Base-by-base conservation (phyloP, 2,797 vertebrate genomes). In the Tolypeutes matacus region DNA sequence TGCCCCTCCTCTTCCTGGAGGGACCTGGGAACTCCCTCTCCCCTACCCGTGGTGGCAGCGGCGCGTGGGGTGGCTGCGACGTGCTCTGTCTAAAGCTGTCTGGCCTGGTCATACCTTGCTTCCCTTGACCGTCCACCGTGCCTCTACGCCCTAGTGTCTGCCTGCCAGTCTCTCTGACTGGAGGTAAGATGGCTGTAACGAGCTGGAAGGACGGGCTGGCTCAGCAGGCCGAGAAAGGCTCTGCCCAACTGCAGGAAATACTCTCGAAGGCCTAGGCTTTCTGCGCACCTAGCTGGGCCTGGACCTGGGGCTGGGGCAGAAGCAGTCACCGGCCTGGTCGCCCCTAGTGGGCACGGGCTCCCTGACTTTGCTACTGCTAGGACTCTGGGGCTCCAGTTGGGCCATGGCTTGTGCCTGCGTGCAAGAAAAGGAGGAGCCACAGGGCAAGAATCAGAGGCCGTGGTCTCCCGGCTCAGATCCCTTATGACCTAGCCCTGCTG, bases 201-300 rank as follows among this genome's bases (percentile, higher is more conserved):
- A 98, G 98, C 97, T 99, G 99, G 99, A 99, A 98, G 98, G 99
- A 99, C 96, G 98, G 97, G 93, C 98, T 98, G 98, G 98, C 98
- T 94, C 98, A 98, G 97, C 99, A 99, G 98, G 98, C 98, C 97
- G 98, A 99, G 97, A 98, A 98, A 97, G 97, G 99, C 56, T 98
- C 99, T 42, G 94, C 95, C 39, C 98, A 98, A 78, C 95, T 99
- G 95, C 98, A 98, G 96, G 99, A 99, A 94, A 97, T 98, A 91
- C 94, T 99, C 91, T 98, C 99, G 56, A 97, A 85, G 99, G 99
- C 96, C 97, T 99, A 82, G 98, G 98, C 95, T 98, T 99, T 25
- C 98, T 99, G 95, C 99, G 98, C 95, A 98, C 99, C 56, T 99
- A 99, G 96, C 97, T 99, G 97, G 99, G 99, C 92, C 98, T 99